phyloP scores from a whole-genome alignment of 1,140 invertebrate genomes.

The Papilio machaon region DNA sequence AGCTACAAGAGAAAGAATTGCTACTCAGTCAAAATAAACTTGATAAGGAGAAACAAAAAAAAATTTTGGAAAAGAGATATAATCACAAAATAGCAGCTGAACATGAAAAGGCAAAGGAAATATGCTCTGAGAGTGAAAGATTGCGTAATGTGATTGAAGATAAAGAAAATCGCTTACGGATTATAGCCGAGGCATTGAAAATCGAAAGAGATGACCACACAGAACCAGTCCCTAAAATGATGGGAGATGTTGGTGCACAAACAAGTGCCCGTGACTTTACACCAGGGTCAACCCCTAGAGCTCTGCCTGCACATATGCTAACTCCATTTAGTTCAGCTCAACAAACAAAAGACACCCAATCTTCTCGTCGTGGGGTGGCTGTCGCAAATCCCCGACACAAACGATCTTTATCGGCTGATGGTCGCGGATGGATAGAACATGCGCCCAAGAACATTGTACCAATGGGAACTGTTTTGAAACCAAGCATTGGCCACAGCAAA shows the following conservation, averaged over 20 bases:
- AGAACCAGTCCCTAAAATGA: constrained; percentile 49
- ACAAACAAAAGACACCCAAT: constrained; percentile 64
- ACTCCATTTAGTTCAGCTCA: constrained; percentile 68
- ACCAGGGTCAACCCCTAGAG: constrained; percentile 72
- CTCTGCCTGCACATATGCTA: constrained; percentile 73
- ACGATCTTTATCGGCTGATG: constrained; percentile 89
- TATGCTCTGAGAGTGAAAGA: constrained; percentile 86
- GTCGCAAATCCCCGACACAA: constrained; percentile 89
- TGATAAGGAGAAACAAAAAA: constrained; percentile 89
- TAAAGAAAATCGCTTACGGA: constrained; percentile 80
- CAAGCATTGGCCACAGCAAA: constrained; percentile 90
- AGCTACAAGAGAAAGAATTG: constrained; percentile 86
- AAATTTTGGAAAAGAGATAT: constrained; percentile 83
- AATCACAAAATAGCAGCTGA: constrained; percentile 87
- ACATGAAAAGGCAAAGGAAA: constrained; percentile 86
- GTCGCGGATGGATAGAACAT: constrained; percentile 95
- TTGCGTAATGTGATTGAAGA: constrained; percentile 82
- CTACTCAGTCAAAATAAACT: constrained; percentile 87
- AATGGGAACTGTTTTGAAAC: constrained; percentile 94
- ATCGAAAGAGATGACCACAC: constrained; percentile 59
- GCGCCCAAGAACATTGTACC: constrained; percentile 88
- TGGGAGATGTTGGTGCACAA: constrained; percentile 68
- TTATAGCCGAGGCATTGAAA: constrained; percentile 68
- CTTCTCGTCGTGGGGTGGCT: constrained; percentile 79
- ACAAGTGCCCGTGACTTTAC: constrained; percentile 67